Conservation (phyloP, 2,113 vertebrate genomes). For the Telmatochromis brichardi region DNA sequence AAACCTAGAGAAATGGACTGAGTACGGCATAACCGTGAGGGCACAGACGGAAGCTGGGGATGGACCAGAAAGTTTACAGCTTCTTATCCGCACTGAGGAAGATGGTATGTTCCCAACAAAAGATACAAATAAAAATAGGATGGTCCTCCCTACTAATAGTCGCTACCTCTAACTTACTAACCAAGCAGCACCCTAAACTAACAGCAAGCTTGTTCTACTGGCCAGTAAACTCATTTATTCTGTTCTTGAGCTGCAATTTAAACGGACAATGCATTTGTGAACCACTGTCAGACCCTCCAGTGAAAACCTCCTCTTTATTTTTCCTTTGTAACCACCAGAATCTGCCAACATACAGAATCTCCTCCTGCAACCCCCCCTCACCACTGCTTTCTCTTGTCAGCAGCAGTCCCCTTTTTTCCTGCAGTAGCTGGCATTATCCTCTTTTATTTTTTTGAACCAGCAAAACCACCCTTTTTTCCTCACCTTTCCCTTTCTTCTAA, state of each 20-base stretch:
- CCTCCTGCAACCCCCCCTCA: neutral
- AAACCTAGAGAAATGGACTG: slow-evolving; percentile 93
- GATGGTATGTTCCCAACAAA: slow-evolving; percentile 85
- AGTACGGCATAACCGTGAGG: slow-evolving; percentile 88
- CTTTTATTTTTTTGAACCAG: neutral
- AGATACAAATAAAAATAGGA: slow-evolving; percentile 47
- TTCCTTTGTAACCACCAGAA: slow-evolving; percentile 2
- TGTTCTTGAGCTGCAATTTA: neutral
- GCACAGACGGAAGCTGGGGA: slow-evolving; percentile 88
- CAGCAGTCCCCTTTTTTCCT: neutral
- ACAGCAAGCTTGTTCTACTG: neutral
- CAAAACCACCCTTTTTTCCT: neutral
- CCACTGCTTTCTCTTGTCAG: neutral
- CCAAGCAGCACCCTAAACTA: slow-evolving; percentile 5
- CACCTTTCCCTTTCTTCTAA: neutral
- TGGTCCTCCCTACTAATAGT: slow-evolving; percentile 31
- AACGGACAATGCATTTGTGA: neutral
- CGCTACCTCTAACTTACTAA: slow-evolving; percentile 14
- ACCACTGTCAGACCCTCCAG: neutral
- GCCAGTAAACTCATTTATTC: neutral
- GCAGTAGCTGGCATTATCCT: neutral
- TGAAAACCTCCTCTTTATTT: neutral
- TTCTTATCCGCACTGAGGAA: slow-evolving; percentile 95
- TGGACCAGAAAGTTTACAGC: slow-evolving; percentile 88
- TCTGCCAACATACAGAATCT: neutral